Evolutionary conservation across 2,113 vertebrate species (phyloP).

Genomic region (Paradisaea rubra): DNA sequence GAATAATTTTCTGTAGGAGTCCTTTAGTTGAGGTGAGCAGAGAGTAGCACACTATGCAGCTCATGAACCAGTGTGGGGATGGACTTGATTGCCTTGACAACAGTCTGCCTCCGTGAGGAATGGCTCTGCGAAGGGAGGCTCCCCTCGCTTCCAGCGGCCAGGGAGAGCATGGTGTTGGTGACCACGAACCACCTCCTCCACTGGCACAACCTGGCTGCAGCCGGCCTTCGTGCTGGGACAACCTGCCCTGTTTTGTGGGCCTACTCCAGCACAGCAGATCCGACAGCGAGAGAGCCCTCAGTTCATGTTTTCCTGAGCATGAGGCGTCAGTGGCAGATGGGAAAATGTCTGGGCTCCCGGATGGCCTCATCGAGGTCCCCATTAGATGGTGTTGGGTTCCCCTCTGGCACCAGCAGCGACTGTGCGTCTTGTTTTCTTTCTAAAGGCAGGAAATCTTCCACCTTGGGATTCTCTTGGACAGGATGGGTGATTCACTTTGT

Average conservation of each 20-base stretch:
- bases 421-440: not conserved
- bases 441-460: slow-evolving; percentile 16
- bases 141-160: not conserved
- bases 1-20: not conserved
- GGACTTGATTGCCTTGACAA: not conserved
- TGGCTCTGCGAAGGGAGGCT: not conserved
- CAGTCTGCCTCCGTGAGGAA: rapidly evolving
- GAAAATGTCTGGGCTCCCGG: not conserved
- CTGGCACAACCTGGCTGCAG: not conserved
- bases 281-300: rapidly evolving
- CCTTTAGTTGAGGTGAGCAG: not conserved
- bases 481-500: slow-evolving; percentile 30
- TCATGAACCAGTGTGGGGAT: not conserved
- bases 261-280: not conserved
- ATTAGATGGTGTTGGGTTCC: not conserved
- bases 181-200: not conserved
- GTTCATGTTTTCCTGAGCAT: not conserved
- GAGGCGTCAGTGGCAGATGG: not conserved
- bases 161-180: not conserved
- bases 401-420: not conserved
- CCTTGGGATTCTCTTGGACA: not conserved
- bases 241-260: not conserved
- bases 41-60: not conserved
- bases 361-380: not conserved
- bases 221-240: not conserved